Conservation (phyloP, 2,888 invertebrate genomes). For the Ashinkailepas kermadecensis region DNA sequence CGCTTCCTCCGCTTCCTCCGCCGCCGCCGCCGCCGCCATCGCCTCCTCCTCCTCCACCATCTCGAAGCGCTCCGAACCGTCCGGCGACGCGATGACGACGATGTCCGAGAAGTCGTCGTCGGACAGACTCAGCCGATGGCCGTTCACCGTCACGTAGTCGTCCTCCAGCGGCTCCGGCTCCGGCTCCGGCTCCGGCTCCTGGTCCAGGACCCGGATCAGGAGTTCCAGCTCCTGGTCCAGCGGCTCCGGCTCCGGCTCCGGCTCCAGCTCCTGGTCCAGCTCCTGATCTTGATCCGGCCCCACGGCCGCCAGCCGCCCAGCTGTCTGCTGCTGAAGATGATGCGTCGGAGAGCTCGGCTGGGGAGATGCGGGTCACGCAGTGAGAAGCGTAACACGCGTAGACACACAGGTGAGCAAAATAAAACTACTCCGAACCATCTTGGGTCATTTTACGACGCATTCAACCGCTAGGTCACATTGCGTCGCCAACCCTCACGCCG, state of each 20-base stretch:
- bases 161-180: neutral
- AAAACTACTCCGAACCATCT: too few species aligned
- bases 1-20: neutral
- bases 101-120: slow-evolving; percentile 13
- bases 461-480: too few species aligned
- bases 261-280: neutral
- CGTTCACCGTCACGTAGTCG: slow-evolving; percentile 4
- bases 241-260: neutral
- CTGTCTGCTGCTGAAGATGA: too few species aligned
- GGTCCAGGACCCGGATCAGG: neutral
- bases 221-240: neutral
- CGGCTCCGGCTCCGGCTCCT: neutral
- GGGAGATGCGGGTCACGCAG: too few species aligned
- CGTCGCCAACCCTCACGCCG: too few species aligned
- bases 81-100: slow-evolving; percentile 8
- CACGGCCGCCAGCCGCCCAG: neutral
- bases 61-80: slow-evolving; percentile 16
- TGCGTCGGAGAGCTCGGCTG: too few species aligned
- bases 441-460: too few species aligned
- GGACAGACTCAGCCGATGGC: neutral
- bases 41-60: neutral
- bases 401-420: too few species aligned
- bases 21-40: neutral
- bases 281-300: neutral
- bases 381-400: too few species aligned